Evolutionary conservation across 2,113 vertebrate species (phyloP).

Genomic region (Leuciscus idus): DNA sequence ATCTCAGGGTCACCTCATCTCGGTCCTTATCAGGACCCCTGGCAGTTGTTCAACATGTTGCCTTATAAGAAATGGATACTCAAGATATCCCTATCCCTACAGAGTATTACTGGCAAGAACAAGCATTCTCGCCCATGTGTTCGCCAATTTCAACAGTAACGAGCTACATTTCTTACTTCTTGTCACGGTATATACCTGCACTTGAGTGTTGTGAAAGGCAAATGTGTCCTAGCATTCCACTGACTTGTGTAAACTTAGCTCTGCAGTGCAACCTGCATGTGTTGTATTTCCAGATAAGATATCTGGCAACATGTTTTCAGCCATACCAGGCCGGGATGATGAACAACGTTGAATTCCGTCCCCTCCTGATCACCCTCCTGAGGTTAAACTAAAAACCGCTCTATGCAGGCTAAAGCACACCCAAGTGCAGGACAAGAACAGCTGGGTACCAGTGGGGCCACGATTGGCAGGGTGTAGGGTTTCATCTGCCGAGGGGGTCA

Average conservation of each 20-base stretch:
- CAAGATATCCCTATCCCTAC: background rate
- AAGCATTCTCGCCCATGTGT: background rate
- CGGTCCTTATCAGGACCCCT: conserved; percentile 51
- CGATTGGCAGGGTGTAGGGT: conserved; percentile 41
- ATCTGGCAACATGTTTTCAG: conserved; percentile 50
- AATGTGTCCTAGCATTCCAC: background rate
- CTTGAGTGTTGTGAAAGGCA: conserved; percentile 4
- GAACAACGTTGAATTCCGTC: conserved; percentile 36
- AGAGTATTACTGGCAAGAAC: background rate
- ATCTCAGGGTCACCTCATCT: conserved; percentile 30
- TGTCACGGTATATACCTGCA: background rate
- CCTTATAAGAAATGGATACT: conserved; percentile 45
- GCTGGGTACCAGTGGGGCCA: conserved; percentile 49
- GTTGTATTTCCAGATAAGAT: conserved; percentile 50
- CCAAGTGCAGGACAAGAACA: conserved; percentile 59
- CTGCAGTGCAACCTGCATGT: background rate
- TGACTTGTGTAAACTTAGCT: conserved; percentile 43
- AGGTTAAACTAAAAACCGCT: conserved; percentile 47
- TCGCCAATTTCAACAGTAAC: conserved; percentile 1
- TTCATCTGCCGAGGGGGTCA: conserved; percentile 50
- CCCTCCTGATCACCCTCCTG: conserved; percentile 41
- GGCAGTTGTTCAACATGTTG: conserved; percentile 51
- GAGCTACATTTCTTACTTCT: background rate
- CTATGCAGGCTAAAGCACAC: conserved; percentile 22
- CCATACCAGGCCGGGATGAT: conserved; percentile 52